Percentiles rank a stretch among this genome's conserved stretches.
Evolutionary conservation across 1,140 invertebrate genomes (phyloP).

Genomic region (Drosophila repleta): DNA sequence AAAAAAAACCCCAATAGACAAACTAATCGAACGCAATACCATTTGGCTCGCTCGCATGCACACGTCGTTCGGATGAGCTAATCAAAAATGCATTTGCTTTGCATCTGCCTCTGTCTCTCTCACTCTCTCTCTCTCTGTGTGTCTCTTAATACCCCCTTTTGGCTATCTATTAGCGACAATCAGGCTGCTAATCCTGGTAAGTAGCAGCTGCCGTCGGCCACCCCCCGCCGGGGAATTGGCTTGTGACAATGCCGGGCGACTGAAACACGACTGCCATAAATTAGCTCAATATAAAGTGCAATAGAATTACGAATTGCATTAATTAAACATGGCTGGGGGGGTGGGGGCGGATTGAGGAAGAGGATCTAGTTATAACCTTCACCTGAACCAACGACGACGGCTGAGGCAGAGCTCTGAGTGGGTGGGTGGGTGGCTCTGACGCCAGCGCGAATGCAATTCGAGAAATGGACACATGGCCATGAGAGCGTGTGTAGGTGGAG

Average conservation of each 20-base stretch:
- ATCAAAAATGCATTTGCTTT: slow-evolving; percentile 21
- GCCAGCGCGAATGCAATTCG: slow-evolving; percentile 28
- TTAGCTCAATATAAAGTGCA: slow-evolving; percentile 46
- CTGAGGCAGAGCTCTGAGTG: too few relatives aligned
- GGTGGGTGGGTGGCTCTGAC: slow-evolving; percentile 7
- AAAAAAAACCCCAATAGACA: background rate
- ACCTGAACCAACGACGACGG: slow-evolving; percentile 12
- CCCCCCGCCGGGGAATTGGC: background rate
- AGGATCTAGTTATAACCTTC: slow-evolving; percentile 26
- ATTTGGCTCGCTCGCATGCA: background rate
- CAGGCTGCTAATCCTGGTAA: slow-evolving; percentile 38
- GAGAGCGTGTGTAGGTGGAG: background rate
- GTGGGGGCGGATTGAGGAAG: background rate
- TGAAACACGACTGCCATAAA: slow-evolving; percentile 38
- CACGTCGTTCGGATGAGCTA: slow-evolving; percentile 6
- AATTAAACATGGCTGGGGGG: slow-evolving; percentile 28
- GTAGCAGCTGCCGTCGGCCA: slow-evolving; percentile 30
- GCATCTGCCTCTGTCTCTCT: background rate
- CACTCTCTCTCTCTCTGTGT: background rate
- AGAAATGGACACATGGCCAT: slow-evolving; percentile 24
- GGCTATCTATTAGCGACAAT: slow-evolving; percentile 17
- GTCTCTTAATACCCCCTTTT: background rate
- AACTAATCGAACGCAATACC: slow-evolving; percentile 1
- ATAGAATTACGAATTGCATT: slow-evolving; percentile 44
- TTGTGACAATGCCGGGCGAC: slow-evolving; percentile 1